Base-by-base conservation (phyloP, 37 sponge, comb jelly and placozoan species). In the Agelas oroides region DNA sequence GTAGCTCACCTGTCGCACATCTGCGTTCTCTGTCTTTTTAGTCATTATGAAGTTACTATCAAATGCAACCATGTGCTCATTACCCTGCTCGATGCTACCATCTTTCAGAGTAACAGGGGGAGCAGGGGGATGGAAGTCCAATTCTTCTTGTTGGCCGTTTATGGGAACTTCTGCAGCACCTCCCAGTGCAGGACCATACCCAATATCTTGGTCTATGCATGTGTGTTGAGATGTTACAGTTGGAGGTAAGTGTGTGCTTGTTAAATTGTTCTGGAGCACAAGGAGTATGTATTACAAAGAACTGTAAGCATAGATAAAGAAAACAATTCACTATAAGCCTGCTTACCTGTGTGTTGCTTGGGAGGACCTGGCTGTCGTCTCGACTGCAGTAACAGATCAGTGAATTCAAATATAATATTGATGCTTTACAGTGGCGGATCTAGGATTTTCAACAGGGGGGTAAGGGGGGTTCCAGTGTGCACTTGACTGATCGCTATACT, bases 1-100 rank as follows among this genome's bases (percentile, higher is more conserved):
- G 3, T 12, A 46, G 46, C 46, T 46, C 46, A 46, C 3, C 46
- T 12, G 46, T 8, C 8, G 8, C 46, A 46, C 46, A 46, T 20
- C 31, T 14, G 24, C 67, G 31, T 75, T 40, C 15, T 76, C 80
- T 28, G 71, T 55, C 46, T 64, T 66, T 58, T 78, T 78, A 5
- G 75, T 33, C 90, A 90, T 90, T 20, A 90, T 84, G 65, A 90
- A 80, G 68, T 90, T 90, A 36, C 75, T 68, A 59, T 84, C 85
- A 79, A 80, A 76, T 30, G 57, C 73, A 15, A 74, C 61, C 38
- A 84, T 70, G n/a, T n/a, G n/a, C 2, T 78, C 79, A 19, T 61
- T 8, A 8, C 34, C 27, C n/a, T 28, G 59, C 27, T 77, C 71
- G 53, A 64, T 34, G 0, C 25, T 33, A 19, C 70, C 77, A 25